Evolutionary conservation across 1,140 invertebrate species (phyloP).

Genomic region (Mesaphorura yosii): DNA sequence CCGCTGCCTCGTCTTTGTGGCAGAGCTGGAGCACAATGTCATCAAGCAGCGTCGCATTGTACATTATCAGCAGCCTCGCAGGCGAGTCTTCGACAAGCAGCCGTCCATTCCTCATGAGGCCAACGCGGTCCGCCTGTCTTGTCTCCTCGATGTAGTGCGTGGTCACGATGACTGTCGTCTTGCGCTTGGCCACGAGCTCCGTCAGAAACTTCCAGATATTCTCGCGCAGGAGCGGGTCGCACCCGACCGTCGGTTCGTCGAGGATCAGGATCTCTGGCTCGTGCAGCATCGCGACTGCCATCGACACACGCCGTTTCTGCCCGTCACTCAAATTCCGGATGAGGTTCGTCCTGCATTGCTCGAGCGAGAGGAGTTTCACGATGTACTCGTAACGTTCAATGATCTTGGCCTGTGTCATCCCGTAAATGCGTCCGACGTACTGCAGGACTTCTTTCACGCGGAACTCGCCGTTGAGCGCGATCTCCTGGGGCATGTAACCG

Average conservation of each 20-base stretch:
- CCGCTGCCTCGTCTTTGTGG: conserved; percentile 14
- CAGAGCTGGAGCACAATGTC: conserved; percentile 45
- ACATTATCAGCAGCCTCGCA: conserved; percentile 36
- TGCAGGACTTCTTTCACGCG: conserved; percentile 19
- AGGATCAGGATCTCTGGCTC: conserved; percentile 83
- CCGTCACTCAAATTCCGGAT: conserved; percentile 55
- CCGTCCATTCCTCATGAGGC: conserved; percentile 43
- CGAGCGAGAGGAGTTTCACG: conserved; percentile 18
- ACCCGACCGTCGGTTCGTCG: conserved; percentile 20
- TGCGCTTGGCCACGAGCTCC: conserved; percentile 10
- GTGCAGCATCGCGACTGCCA: conserved; percentile 82
- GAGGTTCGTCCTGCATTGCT: neutral
- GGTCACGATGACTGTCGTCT: conserved; percentile 22
- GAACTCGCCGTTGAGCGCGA: conserved; percentile 63
- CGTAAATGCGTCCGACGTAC: conserved; percentile 21
- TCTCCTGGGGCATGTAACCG: conserved; percentile 58
- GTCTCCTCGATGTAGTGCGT: conserved; percentile 29
- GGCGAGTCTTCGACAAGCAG: conserved; percentile 43
- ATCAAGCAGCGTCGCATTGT: conserved; percentile 39
- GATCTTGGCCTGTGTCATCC: conserved; percentile 10
- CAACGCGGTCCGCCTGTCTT: conserved; percentile 29
- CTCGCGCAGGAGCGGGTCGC: conserved; percentile 18
- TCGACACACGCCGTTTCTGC: conserved; percentile 79
- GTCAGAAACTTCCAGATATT: conserved; percentile 23
- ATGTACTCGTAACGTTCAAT: conserved; percentile 20